phyloP scores from a whole-genome alignment of 2,888 invertebrate genomes.

The Melolontha melolontha region DNA sequence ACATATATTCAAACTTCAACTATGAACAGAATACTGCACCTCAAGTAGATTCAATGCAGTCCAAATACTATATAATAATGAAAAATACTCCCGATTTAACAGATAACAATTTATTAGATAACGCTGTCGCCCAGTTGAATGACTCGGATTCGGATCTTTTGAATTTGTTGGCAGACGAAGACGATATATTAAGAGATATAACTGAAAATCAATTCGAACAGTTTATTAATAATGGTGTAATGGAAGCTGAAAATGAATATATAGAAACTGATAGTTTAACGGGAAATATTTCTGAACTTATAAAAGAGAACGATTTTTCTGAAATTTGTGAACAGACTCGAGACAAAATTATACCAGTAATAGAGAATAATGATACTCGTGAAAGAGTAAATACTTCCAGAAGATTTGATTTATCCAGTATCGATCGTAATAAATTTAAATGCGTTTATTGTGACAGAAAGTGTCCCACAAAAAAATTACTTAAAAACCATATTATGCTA shows the following conservation, averaged over 20 bases:
- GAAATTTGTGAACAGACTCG: constrained; percentile 5
- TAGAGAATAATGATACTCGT: background rate
- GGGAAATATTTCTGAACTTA: constrained; percentile 9
- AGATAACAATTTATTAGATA: constrained; percentile 54
- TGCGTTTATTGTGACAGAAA: constrained; percentile 59
- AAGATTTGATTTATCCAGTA: constrained; percentile 46
- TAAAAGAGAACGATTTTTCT: constrained; percentile 14
- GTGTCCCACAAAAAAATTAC: constrained; percentile 58
- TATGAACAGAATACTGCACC: constrained; percentile 48
- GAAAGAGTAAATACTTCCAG: constrained; percentile 31
- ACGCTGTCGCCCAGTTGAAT: constrained; percentile 59
- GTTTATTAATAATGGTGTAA: constrained; percentile 53
- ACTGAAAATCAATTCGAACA: constrained; percentile 60
- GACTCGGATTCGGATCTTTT: constrained; percentile 61
- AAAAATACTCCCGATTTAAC: constrained; percentile 48
- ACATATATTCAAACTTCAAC: constrained; percentile 54
- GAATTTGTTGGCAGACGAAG: constrained; percentile 60
- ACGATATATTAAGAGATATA: constrained; percentile 61
- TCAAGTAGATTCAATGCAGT: constrained; percentile 43
- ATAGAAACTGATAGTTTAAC: background rate
- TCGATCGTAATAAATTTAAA: constrained; percentile 49
- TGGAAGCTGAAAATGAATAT: background rate
- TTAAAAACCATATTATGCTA: constrained; percentile 60
- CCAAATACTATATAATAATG: constrained; percentile 56
- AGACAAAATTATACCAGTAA: background rate